Percentiles rank a stretch among this genome's conserved stretches.
phyloP scores from a whole-genome alignment of 2,113 vertebrate species.

The Epinephelus fuscoguttatus region DNA sequence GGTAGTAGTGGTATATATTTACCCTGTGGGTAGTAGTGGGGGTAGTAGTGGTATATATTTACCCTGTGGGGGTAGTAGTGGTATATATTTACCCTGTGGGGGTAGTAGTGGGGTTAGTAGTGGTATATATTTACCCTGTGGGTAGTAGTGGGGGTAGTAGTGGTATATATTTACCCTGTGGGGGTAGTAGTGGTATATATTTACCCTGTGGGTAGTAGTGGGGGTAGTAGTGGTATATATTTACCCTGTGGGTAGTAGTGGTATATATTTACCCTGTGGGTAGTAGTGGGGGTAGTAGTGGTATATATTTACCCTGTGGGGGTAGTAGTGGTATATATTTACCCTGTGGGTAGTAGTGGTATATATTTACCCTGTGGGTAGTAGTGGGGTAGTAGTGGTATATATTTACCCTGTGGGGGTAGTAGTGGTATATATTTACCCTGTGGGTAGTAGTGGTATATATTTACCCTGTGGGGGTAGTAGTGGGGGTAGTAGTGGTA shows the following conservation, averaged over 20 bases:
- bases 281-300: not conserved
- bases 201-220: not conserved
- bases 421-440: too few relatives aligned
- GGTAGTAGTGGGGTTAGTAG: constrained; percentile 64
- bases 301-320: not conserved
- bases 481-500: too few relatives aligned
- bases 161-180: not conserved
- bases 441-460: too few relatives aligned
- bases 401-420: not conserved
- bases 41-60: not conserved
- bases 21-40: constrained; percentile 10
- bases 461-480: not conserved
- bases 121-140: too few relatives aligned
- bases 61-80: not conserved
- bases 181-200: not conserved
- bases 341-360: too few relatives aligned
- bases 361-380: too few relatives aligned
- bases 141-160: too few relatives aligned
- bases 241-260: not conserved
- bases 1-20: not conserved
- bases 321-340: too few relatives aligned
- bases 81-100: constrained; percentile 63
- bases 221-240: not conserved
- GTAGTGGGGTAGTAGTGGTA: not conserved
- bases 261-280: not conserved